Conservation (phyloP, 2,888 invertebrate genomes). For the Acrobasis repandana region DNA sequence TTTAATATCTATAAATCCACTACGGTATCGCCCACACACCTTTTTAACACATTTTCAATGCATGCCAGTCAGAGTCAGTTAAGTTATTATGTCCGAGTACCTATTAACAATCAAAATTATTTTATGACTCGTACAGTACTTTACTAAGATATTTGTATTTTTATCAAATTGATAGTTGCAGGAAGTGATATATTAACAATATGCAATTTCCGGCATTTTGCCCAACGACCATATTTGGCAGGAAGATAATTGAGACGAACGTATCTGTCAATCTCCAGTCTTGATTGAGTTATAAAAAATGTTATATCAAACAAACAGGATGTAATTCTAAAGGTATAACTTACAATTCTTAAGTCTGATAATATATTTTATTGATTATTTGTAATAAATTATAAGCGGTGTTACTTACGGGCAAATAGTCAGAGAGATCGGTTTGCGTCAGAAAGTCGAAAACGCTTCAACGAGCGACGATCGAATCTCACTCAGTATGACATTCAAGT, state of each 20-base stretch:
- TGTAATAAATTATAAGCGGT: no score
- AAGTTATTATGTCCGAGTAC: background rate
- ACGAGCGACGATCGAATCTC: no score
- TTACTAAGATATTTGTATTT: constrained; percentile 11
- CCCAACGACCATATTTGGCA: constrained; percentile 12
- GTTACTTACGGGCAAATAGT: no score
- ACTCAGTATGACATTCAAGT: no score
- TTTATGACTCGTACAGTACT: constrained; percentile 3
- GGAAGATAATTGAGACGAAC: constrained; percentile 8
- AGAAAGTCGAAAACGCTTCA: no score
- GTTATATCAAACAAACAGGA: background rate
- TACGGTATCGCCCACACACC: background rate
- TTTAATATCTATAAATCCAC: no score
- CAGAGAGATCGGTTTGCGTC: no score
- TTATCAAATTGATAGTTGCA: constrained; percentile 14
- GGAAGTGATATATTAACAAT: constrained; percentile 16
- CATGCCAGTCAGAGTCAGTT: background rate
- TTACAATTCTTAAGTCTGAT: background rate
- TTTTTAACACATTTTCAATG: background rate
- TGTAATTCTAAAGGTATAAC: background rate
- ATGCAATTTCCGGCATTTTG: constrained; percentile 20
- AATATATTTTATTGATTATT: no score
- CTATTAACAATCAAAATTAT: no score
- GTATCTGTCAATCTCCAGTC: constrained; percentile 13
- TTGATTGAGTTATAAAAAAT: constrained; percentile 26